These are phyloP conservation scores for Papilio polytes DNA, from an alignment of 1,140 invertebrate genomes.

Conservation along the genomic window DNA sequence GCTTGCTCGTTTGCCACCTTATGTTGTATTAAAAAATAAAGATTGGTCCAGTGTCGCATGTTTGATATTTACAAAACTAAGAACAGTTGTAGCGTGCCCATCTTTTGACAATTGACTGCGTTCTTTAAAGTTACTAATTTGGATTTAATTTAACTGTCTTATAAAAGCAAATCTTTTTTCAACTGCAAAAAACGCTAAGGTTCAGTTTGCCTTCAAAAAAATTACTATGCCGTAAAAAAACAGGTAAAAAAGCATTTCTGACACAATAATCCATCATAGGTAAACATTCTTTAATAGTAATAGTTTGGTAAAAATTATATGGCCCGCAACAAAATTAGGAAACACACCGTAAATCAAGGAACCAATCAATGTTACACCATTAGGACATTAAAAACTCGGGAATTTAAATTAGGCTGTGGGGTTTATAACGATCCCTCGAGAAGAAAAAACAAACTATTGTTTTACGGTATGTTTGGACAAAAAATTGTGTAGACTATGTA, in stretches of 20 bases:
- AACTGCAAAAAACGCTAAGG: no score
- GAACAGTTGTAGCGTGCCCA: no score
- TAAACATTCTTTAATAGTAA: slow-evolving; percentile 5
- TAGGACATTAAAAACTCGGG: slow-evolving; percentile 50
- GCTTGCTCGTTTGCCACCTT: no score
- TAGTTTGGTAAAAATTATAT: slow-evolving; percentile 27
- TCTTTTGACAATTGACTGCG: no score
- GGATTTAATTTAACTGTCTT: no score
- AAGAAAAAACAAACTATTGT: slow-evolving; percentile 70
- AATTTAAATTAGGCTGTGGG: slow-evolving; percentile 69
- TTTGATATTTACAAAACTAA: no score
- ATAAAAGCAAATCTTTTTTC: no score
- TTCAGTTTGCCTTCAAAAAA: neutral
- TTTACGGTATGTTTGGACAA: slow-evolving; percentile 74
- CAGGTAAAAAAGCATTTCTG: neutral
- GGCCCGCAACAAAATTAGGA: neutral
- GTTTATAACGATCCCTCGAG: slow-evolving; percentile 55
- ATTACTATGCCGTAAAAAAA: neutral
- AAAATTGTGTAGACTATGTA: slow-evolving; percentile 62
- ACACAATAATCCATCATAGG: neutral
- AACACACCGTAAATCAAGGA: slow-evolving; percentile 52
- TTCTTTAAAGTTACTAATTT: no score
- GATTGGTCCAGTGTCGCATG: no score
- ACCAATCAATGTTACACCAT: slow-evolving; percentile 50
- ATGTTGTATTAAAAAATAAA: no score